Conservation (phyloP, 2,888 invertebrate species). For the Aphrophora alni region DNA sequence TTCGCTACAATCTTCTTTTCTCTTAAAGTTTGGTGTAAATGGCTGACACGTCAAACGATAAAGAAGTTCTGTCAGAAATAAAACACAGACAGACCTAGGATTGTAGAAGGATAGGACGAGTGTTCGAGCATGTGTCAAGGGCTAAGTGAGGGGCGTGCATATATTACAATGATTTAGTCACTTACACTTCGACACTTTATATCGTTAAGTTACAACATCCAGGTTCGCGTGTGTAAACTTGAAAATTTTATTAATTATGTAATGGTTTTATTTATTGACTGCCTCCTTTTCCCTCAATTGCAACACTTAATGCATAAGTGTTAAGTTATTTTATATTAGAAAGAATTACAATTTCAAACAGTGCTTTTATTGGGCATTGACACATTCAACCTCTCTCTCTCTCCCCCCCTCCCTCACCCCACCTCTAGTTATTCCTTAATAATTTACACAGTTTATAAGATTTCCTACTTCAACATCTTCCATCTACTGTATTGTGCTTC, state of each 20-base stretch:
- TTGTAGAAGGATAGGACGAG: background rate
- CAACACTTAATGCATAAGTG: too few species aligned
- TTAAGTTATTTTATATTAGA: too few species aligned
- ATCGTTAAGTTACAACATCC: background rate
- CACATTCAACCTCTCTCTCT: too few species aligned
- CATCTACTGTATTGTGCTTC: background rate
- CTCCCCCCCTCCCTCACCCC: too few species aligned
- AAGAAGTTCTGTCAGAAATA: background rate
- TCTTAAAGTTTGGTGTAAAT: background rate
- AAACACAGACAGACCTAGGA: background rate
- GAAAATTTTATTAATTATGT: too few species aligned
- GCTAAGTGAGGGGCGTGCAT: background rate
- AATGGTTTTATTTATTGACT: too few species aligned
- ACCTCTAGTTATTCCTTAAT: too few species aligned
- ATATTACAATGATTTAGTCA: conserved; percentile 2
- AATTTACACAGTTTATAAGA: too few species aligned
- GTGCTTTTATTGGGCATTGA: too few species aligned
- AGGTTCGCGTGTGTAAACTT: background rate
- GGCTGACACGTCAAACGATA: background rate
- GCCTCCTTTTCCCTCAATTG: too few species aligned
- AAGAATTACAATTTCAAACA: too few species aligned
- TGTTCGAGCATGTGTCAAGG: background rate
- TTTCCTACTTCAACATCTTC: background rate
- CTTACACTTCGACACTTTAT: background rate
- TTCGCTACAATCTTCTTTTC: background rate